A percentile compares a stretch with the other conserved stretches of the same genome.
Conservation (phyloP, 2,888 invertebrate genomes). For the Eupithecia insigniata region DNA sequence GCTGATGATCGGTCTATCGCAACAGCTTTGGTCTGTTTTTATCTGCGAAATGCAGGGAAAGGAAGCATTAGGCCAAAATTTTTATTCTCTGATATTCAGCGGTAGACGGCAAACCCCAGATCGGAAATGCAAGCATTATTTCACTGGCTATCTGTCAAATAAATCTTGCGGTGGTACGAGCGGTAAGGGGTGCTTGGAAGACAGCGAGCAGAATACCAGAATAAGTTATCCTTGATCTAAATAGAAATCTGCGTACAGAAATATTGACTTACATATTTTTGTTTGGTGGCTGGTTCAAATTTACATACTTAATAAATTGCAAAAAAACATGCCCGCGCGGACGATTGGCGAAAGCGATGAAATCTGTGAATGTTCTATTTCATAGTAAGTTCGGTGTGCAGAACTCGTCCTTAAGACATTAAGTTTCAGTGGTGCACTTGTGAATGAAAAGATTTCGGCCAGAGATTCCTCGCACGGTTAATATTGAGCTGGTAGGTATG, state of each 20-base stretch:
- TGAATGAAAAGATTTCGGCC: conserved; percentile 22
- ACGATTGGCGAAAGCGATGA: not conserved
- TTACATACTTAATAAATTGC: not conserved
- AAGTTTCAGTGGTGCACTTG: conserved; percentile 13
- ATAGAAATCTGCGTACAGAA: not conserved
- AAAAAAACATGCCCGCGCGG: not conserved
- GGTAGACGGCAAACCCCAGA: conserved; percentile 36
- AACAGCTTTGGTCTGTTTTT: too few species aligned
- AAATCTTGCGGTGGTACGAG: conserved; percentile 44
- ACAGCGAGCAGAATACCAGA: conserved; percentile 4
- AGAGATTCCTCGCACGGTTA: conserved; percentile 17
- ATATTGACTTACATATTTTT: not conserved
- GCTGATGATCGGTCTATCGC: too few species aligned
- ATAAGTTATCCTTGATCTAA: not conserved
- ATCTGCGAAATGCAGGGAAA: too few species aligned
- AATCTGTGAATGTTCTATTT: not conserved
- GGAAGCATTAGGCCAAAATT: not conserved
- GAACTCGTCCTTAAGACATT: conserved; percentile 4
- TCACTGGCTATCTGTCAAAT: conserved; percentile 55
- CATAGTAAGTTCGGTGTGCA: not conserved
- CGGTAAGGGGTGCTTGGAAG: conserved; percentile 8
- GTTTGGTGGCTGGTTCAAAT: not conserved
- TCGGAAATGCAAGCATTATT: conserved; percentile 61
- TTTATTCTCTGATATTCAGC: not conserved
- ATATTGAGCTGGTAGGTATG: not conserved